phyloP scores from a whole-genome alignment of 2,888 invertebrate species.

The Thalpophila matura region DNA sequence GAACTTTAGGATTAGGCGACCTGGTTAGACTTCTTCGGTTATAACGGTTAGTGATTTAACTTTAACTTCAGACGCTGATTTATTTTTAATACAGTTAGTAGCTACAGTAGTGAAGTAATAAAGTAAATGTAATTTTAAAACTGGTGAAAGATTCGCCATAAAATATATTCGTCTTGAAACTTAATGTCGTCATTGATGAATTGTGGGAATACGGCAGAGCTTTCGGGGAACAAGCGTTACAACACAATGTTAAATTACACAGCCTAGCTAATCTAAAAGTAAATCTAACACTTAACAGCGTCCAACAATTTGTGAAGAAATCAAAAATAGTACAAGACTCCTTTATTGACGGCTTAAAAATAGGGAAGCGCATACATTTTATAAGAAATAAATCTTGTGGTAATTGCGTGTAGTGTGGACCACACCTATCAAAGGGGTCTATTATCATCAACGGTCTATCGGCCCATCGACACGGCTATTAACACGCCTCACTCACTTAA shows the following conservation, averaged over 20 bases:
- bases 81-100: background rate
- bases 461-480: slow-evolving; percentile 74
- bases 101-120: background rate
- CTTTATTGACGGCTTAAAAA: slow-evolving; percentile 60
- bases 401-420: slow-evolving; percentile 68
- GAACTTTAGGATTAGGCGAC: background rate
- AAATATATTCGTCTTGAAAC: slow-evolving; percentile 15
- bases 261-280: slow-evolving; percentile 50
- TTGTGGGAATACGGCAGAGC: slow-evolving; percentile 39
- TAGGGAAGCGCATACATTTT: slow-evolving; percentile 60
- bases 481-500: slow-evolving; percentile 67
- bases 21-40: background rate
- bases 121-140: background rate
- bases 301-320: slow-evolving; percentile 53
- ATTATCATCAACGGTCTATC: slow-evolving; percentile 70
- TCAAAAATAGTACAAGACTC: slow-evolving; percentile 57
- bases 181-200: slow-evolving; percentile 26
- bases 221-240: slow-evolving; percentile 27
- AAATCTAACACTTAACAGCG: slow-evolving; percentile 54
- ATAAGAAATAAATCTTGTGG: slow-evolving; percentile 69
- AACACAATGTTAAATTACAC: slow-evolving; percentile 50
- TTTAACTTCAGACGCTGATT: slow-evolving; percentile 8
- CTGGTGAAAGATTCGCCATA: background rate
- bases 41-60: slow-evolving; percentile 6
- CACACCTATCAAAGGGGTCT: slow-evolving; percentile 72